phyloP scores from a whole-genome alignment of 2,797 vertebrate species.

The Sebastes baramenuke region DNA sequence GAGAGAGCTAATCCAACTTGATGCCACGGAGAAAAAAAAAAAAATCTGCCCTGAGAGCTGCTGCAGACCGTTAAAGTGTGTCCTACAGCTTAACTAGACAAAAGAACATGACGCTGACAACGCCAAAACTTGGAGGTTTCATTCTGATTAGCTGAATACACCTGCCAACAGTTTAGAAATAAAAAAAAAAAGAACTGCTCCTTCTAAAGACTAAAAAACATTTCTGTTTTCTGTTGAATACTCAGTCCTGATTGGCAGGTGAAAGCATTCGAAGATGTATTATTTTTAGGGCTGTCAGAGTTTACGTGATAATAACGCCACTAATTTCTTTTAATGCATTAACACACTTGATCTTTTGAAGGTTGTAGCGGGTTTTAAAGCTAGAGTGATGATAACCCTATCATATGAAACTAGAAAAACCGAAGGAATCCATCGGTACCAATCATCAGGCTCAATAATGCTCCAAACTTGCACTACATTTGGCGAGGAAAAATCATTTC shows the following conservation, averaged over 20 bases:
- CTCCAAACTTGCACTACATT: no score
- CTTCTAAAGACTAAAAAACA: background rate
- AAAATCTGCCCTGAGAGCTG: constrained; percentile 4
- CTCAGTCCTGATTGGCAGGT: background rate
- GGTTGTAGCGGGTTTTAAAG: no score
- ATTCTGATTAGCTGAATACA: constrained; percentile 5
- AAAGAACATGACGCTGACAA: background rate
- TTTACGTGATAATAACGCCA: no score
- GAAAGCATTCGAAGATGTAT: background rate
- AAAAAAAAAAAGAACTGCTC: background rate
- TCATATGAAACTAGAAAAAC: no score
- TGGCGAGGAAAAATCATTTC: no score
- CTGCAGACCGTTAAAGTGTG: constrained; percentile 18
- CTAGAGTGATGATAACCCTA: no score
- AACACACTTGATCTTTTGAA: no score
- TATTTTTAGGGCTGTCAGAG: no score
- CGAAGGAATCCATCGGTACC: no score
- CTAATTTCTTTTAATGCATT: no score
- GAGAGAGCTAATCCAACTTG: constrained; percentile 45
- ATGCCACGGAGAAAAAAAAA: background rate
- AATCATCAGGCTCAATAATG: no score
- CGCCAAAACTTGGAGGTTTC: background rate
- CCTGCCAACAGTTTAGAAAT: background rate
- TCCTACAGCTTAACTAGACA: constrained; percentile 18
- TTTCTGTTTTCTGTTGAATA: background rate